phyloP scores from a whole-genome alignment of 2,888 invertebrate genomes.

The Xestia rhomboidea region DNA sequence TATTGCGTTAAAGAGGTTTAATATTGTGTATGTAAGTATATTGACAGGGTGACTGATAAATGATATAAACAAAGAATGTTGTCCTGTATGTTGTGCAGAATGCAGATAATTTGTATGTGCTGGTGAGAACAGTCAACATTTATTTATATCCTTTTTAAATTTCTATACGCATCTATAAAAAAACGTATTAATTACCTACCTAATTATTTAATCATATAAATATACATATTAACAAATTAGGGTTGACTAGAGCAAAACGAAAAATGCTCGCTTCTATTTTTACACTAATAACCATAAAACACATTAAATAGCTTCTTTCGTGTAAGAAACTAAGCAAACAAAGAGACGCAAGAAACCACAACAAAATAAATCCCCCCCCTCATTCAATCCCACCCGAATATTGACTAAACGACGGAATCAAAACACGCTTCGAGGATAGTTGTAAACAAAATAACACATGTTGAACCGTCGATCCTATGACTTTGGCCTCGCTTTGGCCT shows the following conservation, averaged over 20 bases:
- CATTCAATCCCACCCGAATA: slow-evolving; percentile 29
- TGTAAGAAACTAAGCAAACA: background rate
- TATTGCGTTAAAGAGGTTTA: slow-evolving; percentile 5
- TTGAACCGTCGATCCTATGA: slow-evolving; percentile 50
- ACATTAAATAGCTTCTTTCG: background rate
- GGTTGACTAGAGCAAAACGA: background rate
- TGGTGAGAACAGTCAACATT: background rate
- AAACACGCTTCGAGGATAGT: slow-evolving; percentile 56
- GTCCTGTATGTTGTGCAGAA: background rate
- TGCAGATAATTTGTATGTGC: background rate
- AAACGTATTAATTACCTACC: background rate
- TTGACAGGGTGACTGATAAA: background rate
- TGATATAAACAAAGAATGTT: background rate
- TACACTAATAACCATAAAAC: background rate
- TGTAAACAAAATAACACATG: slow-evolving; percentile 67
- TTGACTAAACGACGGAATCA: slow-evolving; percentile 60
- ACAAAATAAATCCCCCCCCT: slow-evolving; percentile 16
- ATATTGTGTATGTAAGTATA: background rate
- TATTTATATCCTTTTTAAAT: background rate
- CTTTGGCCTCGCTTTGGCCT: slow-evolving; percentile 66
- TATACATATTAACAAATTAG: background rate
- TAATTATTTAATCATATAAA: too few species aligned
- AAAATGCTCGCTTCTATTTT: background rate
- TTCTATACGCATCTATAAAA: too few species aligned
- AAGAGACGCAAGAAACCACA: slow-evolving; percentile 2